Evolutionary conservation across 2,113 vertebrate species (phyloP).

Genomic region (Misgurnus mizolepis): DNA sequence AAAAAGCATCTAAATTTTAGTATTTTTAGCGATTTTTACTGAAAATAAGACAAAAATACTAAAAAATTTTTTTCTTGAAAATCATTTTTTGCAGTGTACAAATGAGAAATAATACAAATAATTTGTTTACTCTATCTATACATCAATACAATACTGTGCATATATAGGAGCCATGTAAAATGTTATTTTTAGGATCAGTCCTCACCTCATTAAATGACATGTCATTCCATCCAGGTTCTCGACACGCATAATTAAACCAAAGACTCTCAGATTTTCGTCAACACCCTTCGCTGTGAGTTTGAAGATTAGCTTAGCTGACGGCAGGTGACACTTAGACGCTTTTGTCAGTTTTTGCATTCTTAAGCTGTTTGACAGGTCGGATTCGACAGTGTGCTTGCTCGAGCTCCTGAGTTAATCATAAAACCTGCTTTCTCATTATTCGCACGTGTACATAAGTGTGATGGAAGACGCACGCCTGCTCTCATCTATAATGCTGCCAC

Average conservation of each 20-base stretch:
- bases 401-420: constrained; percentile 17
- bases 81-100: too few species aligned
- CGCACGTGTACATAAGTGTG: neutral
- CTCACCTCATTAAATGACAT: constrained; percentile 14
- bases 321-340: constrained; percentile 3
- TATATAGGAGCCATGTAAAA: neutral
- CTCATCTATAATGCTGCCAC: constrained; percentile 12
- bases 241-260: constrained; percentile 31
- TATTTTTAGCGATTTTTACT: too few species aligned
- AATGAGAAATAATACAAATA: too few species aligned
- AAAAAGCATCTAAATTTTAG: too few species aligned
- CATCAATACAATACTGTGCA: neutral
- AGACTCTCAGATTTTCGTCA: constrained; percentile 17
- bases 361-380: constrained; percentile 32
- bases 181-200: neutral
- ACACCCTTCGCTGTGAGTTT: neutral
- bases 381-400: constrained; percentile 4
- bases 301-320: constrained; percentile 35
- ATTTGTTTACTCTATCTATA: too few species aligned
- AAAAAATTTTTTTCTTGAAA: too few species aligned
- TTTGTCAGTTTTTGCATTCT: constrained; percentile 13
- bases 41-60: too few species aligned
- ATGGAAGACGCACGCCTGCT: neutral
- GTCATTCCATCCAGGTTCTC: constrained; percentile 5
- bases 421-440: constrained; percentile 31